Percentiles rank a stretch among this genome's conserved stretches.
These are phyloP conservation scores for Entomobrya proxima DNA, from an alignment of 2,888 invertebrate species.

Conservation along the genomic window DNA sequence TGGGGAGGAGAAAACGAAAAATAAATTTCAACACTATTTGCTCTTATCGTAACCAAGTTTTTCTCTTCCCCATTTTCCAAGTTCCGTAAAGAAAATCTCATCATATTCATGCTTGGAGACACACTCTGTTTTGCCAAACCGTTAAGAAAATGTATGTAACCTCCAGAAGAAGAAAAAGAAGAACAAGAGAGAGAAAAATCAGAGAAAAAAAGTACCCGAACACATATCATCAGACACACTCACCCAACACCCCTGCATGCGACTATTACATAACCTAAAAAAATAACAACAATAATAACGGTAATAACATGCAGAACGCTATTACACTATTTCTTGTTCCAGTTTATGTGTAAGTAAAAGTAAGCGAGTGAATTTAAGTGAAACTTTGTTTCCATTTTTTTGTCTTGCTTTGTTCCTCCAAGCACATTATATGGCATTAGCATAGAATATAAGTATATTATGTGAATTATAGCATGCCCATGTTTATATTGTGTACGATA, in stretches of 20 bases:
- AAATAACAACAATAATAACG: not conserved
- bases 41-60: constrained; percentile 22
- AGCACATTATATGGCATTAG: too few species aligned
- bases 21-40: constrained; percentile 4
- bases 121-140: not conserved
- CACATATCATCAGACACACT: not conserved
- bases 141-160: not conserved
- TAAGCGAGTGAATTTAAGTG: not conserved
- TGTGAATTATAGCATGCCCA: not conserved
- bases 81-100: constrained; percentile 22
- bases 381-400: not conserved
- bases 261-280: not conserved
- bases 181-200: not conserved
- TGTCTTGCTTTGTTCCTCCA: too few species aligned
- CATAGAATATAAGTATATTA: too few species aligned
- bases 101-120: constrained; percentile 32
- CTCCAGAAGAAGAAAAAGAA: not conserved
- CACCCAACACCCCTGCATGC: not conserved
- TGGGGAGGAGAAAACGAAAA: not conserved
- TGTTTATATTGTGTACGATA: not conserved
- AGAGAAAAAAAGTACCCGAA: not conserved
- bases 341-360: not conserved
- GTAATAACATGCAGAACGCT: too few species aligned
- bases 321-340: not conserved
- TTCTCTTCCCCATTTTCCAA: not conserved